Conservation (phyloP, 64 coral and sea anemone species). For the Astreopora myriophthalma region DNA sequence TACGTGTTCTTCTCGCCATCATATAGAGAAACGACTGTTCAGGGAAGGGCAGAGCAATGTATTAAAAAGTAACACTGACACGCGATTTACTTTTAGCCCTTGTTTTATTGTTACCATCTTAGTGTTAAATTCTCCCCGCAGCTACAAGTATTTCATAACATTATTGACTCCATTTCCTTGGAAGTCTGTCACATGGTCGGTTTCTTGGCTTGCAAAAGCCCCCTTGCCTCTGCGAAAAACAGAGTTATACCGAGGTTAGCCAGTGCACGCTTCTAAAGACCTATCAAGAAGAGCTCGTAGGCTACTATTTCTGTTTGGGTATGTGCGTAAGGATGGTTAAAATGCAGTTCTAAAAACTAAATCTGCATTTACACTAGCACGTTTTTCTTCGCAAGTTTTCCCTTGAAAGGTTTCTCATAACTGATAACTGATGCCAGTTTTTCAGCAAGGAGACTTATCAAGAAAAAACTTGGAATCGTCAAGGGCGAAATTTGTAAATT, state of each 20-base stretch:
- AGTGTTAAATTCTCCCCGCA: not conserved
- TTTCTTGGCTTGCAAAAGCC: not conserved
- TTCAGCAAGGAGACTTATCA: not conserved
- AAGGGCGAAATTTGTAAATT: not conserved
- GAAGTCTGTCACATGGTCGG: not conserved
- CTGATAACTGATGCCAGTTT: not conserved
- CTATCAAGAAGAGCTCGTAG: not conserved
- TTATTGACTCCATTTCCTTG: not conserved
- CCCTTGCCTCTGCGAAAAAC: not conserved
- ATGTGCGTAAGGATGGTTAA: not conserved
- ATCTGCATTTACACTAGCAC: no score
- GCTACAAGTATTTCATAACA: not conserved
- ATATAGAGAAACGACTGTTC: not conserved
- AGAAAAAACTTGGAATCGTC: not conserved
- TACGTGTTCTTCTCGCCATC: not conserved
- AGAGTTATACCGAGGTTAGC: not conserved
- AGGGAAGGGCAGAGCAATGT: not conserved
- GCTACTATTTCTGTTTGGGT: not conserved
- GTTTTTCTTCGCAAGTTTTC: no score
- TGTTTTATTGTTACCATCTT: not conserved
- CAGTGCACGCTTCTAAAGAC: not conserved
- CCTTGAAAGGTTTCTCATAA: not conserved
- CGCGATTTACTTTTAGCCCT: not conserved
- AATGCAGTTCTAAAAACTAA: no score
- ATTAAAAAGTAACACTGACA: not conserved